A percentile compares a stretch with the other conserved stretches of the same genome.
Evolutionary conservation across 1,140 invertebrate species (phyloP).

Genomic region (Eubasilissa regina): DNA sequence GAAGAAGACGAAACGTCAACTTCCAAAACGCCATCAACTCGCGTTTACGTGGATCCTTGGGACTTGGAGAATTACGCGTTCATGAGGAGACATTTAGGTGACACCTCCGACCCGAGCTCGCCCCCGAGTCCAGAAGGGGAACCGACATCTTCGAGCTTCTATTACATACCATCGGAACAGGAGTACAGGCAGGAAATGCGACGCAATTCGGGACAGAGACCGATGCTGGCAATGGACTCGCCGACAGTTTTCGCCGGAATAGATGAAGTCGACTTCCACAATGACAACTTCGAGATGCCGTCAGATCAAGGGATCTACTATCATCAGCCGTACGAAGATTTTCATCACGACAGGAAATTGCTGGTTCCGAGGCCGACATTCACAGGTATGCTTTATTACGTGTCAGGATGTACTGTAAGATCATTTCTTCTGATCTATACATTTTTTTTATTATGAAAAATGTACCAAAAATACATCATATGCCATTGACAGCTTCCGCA

Average conservation of each 20-base stretch:
- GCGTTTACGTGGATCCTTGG: conserved; percentile 82
- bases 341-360: conserved; percentile 53
- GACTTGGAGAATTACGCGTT: conserved; percentile 81
- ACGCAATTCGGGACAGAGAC: conserved; percentile 60
- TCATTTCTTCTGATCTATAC: no score
- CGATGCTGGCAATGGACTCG: conserved; percentile 63
- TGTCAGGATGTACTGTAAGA: no score
- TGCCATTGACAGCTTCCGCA: no score
- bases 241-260: conserved; percentile 64
- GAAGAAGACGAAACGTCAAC: conserved; percentile 68
- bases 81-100: conserved; percentile 73
- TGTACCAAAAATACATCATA: no score
- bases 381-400: conserved; percentile 51
- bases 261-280: conserved; percentile 62
- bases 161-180: conserved; percentile 72
- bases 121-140: conserved; percentile 71
- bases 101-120: conserved; percentile 68
- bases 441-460: no score
- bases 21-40: conserved; percentile 63
- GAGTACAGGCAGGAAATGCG: conserved; percentile 64
- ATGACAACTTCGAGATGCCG: conserved; percentile 60
- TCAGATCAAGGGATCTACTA: conserved; percentile 53
- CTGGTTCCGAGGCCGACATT: conserved; percentile 53
- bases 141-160: conserved; percentile 72
- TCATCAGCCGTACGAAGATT: conserved; percentile 54